phyloP scores from a whole-genome alignment of 2,113 vertebrate species.

The Otocyon megalotis region DNA sequence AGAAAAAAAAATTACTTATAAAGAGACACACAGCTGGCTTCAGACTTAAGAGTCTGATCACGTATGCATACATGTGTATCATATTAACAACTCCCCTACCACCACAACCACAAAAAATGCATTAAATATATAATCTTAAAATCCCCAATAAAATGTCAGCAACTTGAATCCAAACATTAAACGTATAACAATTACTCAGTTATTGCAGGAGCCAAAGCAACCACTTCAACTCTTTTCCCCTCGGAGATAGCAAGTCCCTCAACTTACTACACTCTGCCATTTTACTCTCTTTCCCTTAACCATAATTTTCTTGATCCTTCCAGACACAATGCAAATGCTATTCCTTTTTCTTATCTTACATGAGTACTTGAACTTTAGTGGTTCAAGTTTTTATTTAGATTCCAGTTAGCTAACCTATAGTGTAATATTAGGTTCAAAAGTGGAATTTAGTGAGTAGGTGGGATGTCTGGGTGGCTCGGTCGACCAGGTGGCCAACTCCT shows the following conservation, averaged over 20 bases:
- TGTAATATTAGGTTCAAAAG: background rate
- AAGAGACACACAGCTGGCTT: background rate
- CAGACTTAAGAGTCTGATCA: background rate
- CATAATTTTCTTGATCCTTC: background rate
- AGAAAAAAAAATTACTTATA: background rate
- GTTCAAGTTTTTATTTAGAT: background rate
- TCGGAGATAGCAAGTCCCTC: background rate
- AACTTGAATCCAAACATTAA: background rate
- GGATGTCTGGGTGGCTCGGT: too few species aligned
- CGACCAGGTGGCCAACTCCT: too few species aligned
- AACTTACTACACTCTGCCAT: background rate
- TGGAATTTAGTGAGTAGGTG: background rate
- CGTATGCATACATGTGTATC: background rate
- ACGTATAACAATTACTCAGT: background rate
- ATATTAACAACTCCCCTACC: background rate
- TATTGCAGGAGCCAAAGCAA: background rate
- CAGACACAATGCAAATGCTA: background rate
- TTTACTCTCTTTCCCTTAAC: background rate
- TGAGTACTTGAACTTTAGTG: background rate
- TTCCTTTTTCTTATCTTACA: background rate
- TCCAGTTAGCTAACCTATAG: background rate
- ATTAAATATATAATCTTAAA: background rate
- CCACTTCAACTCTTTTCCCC: background rate
- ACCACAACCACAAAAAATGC: background rate
- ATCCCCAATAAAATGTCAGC: background rate